These are phyloP conservation scores for Physocephala rufipes DNA, from an alignment of 2,888 invertebrate genomes.

Conservation along the genomic window DNA sequence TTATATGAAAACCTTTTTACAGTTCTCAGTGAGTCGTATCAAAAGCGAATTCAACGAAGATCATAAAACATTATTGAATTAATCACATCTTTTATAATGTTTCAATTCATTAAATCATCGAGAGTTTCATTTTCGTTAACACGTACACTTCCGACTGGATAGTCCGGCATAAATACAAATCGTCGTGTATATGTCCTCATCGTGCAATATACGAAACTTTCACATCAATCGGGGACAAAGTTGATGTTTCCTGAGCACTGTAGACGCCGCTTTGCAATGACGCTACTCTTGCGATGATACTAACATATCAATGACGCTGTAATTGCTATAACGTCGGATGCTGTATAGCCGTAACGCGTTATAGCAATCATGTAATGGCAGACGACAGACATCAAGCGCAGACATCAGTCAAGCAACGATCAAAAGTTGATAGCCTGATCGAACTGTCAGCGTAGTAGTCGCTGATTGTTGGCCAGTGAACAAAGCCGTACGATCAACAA, in stretches of 20 bases:
- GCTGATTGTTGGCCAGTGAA: background rate
- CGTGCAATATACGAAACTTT: slow-evolving; percentile 43
- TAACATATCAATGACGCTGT: background rate
- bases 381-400: background rate
- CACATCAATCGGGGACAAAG: slow-evolving; percentile 36
- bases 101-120: slow-evolving; percentile 45
- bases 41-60: background rate
- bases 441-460: slow-evolving; percentile 3
- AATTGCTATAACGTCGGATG: background rate
- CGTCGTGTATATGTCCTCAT: no score
- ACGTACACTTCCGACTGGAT: slow-evolving; percentile 9
- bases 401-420: background rate
- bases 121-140: slow-evolving; percentile 47
- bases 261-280: no score
- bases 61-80: background rate
- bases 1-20: background rate
- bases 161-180: background rate
- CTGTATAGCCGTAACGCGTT: background rate
- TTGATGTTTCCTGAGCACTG: no score
- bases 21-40: background rate
- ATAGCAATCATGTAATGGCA: background rate
- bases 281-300: background rate
- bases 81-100: background rate
- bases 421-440: background rate
- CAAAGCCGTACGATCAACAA: background rate